Evolutionary conservation across 2,113 vertebrate species (phyloP).

Genomic region (Oreocharis arfaki): DNA sequence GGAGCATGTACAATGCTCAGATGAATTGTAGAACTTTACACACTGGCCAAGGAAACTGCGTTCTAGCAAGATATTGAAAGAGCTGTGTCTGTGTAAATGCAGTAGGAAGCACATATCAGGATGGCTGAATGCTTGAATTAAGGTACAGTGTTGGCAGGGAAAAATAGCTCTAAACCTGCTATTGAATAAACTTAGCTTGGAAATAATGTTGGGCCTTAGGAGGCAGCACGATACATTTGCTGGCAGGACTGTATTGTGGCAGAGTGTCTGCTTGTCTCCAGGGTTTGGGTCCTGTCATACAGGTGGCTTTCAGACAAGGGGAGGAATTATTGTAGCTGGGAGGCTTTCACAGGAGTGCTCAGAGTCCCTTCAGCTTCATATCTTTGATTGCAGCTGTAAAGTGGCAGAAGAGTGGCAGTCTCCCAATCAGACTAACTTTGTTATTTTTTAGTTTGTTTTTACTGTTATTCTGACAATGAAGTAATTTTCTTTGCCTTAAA

Average conservation of each 20-base stretch:
- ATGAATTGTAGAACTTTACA: background rate
- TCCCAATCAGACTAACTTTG: background rate
- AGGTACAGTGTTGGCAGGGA: background rate
- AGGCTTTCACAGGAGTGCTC: background rate
- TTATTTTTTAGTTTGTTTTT: background rate
- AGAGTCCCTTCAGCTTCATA: background rate
- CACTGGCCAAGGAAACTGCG: background rate
- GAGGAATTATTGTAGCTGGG: background rate
- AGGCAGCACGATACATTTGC: background rate
- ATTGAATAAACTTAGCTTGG: background rate
- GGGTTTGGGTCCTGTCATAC: background rate
- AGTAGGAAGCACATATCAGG: background rate
- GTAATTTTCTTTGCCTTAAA: background rate
- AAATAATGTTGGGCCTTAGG: background rate
- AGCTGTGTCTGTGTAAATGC: background rate
- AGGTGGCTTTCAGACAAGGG: background rate
- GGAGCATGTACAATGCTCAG: background rate
- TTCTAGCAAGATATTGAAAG: background rate
- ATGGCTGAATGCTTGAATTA: background rate
- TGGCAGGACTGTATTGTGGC: background rate
- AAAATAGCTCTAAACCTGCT: background rate
- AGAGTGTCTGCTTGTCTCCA: background rate
- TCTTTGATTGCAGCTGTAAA: background rate
- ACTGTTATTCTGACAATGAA: background rate
- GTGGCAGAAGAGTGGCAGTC: background rate